Evolutionary conservation across 2,113 vertebrate species (phyloP).

Genomic region (Toxostoma redivivum): DNA sequence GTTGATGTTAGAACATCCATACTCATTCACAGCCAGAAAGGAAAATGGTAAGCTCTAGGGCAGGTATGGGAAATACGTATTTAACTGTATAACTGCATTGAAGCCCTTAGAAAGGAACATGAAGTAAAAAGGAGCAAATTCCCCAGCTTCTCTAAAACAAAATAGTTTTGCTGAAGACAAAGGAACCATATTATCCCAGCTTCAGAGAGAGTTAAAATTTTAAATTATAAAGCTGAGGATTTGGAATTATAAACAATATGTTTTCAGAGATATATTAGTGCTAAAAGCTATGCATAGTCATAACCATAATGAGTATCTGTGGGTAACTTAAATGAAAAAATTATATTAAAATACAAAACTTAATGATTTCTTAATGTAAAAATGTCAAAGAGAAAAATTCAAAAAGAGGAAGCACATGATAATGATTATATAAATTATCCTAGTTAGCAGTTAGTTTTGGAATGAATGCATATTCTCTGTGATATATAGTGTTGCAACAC

Average conservation of each 20-base stretch:
- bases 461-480: neutral
- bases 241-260: neutral
- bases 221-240: neutral
- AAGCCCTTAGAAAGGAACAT: neutral
- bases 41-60: neutral
- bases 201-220: neutral
- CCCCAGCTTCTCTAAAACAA: neutral
- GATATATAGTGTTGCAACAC: neutral
- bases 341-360: neutral
- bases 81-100: neutral
- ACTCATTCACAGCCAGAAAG: neutral
- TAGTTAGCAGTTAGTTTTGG: neutral
- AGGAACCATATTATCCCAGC: neutral
- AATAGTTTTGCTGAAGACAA: neutral
- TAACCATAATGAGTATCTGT: neutral
- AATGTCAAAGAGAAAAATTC: constrained; percentile 1
- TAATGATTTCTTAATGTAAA: constrained; percentile 16
- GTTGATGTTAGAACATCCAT: neutral
- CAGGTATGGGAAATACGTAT: neutral
- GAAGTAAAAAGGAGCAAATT: neutral
- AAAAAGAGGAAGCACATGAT: neutral
- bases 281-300: neutral
- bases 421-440: constrained; percentile 17
- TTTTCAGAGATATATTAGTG: neutral
- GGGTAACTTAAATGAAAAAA: constrained; percentile 13